These are phyloP conservation scores for Lucilia cuprina DNA, from an alignment of 1,140 invertebrate genomes.

Conservation along the genomic window DNA sequence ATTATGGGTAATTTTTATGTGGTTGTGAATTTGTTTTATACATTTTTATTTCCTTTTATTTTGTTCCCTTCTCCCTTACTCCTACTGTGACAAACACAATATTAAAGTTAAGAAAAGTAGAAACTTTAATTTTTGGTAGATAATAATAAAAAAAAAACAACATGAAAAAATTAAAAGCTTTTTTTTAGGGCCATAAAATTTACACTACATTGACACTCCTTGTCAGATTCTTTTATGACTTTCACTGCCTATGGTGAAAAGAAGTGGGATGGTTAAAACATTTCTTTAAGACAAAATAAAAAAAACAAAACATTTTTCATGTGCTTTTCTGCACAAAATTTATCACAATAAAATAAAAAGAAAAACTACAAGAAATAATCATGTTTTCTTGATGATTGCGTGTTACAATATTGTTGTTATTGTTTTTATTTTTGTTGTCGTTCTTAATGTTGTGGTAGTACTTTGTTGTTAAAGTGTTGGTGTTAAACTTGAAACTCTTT, in stretches of 20 bases:
- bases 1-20: conserved; percentile 15
- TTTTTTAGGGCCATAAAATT: conserved; percentile 25
- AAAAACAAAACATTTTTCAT: not conserved
- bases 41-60: not conserved
- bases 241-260: not conserved
- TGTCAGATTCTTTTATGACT: not conserved
- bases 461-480: not conserved
- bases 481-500: conserved; percentile 14
- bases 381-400: conserved; percentile 30
- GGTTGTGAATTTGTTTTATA: not conserved
- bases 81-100: too few relatives aligned
- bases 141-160: conserved; percentile 10
- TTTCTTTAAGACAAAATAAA: not conserved
- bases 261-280: not conserved
- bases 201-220: conserved; percentile 30
- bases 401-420: conserved; percentile 15
- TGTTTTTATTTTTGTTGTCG: not conserved
- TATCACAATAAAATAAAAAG: not conserved
- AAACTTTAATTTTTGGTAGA: not conserved
- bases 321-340: not conserved
- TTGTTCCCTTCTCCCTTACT: not conserved
- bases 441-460: not conserved
- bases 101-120: not conserved
- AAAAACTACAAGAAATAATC: conserved; percentile 29
- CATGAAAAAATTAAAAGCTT: not conserved